Evolutionary conservation across 2,888 invertebrate species (phyloP).

Genomic region (Drosophila flavopinicola): DNA sequence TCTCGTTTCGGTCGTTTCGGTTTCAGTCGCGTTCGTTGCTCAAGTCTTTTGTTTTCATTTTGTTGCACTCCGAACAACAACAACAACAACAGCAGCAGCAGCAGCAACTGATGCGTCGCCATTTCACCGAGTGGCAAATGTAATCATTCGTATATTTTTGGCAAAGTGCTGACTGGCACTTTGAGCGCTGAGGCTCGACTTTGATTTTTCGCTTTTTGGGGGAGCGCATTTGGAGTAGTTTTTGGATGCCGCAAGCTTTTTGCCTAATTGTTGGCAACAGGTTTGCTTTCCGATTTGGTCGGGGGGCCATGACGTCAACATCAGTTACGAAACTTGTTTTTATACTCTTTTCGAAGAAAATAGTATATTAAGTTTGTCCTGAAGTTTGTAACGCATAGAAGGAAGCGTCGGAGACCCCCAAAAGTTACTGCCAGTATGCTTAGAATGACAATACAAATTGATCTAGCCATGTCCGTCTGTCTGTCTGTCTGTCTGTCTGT

Average conservation of each 20-base stretch:
- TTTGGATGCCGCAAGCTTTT: constrained; percentile 58
- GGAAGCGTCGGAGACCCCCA: too few relatives aligned
- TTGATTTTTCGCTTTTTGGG: constrained; percentile 13
- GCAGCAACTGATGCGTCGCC: constrained; percentile 32
- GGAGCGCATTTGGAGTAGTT: constrained; percentile 71
- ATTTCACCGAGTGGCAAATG: constrained; percentile 57
- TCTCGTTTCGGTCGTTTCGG: constrained; percentile 16
- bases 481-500: too few relatives aligned
- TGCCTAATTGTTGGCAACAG: constrained; percentile 79
- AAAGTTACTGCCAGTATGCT: too few relatives aligned
- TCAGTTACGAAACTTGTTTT: constrained; percentile 81
- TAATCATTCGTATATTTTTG: constrained; percentile 79
- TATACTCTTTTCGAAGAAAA: constrained; percentile 55
- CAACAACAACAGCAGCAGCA: constrained; percentile 10
- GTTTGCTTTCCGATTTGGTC: constrained; percentile 62
- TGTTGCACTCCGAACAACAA: constrained; percentile 42
- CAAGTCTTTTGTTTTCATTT: constrained; percentile 74
- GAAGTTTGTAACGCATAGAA: too few relatives aligned
- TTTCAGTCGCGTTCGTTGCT: constrained; percentile 67
- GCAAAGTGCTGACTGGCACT: constrained; percentile 61
- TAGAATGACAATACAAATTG: too few relatives aligned
- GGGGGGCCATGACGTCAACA: constrained; percentile 77
- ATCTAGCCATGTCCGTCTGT: too few relatives aligned
- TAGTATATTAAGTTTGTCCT: too few relatives aligned
- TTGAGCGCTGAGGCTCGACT: constrained; percentile 2